These are phyloP conservation scores for Lycodopsis pacificus DNA, from an alignment of 2,797 vertebrate species.

Conservation along the genomic window DNA sequence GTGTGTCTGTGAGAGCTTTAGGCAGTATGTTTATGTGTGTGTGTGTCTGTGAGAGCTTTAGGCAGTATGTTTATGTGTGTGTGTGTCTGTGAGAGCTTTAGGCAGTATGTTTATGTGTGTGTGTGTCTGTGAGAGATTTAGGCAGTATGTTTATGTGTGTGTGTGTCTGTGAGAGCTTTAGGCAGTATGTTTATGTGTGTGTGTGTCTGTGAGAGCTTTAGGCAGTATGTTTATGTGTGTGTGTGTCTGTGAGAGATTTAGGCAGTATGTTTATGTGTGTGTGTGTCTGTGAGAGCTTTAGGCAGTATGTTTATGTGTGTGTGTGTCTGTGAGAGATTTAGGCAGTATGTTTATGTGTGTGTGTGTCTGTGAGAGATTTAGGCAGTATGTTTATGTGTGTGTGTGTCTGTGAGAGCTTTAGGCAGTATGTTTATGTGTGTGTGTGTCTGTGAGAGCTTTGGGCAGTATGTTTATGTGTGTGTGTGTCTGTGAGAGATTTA, in stretches of 20 bases:
- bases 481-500: conserved; percentile 8
- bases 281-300: conserved; percentile 9
- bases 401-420: conserved; percentile 8
- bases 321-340: too few species aligned
- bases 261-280: conserved; percentile 10
- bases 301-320: conserved; percentile 10
- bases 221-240: background rate
- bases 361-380: conserved; percentile 8
- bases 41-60: background rate
- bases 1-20: conserved; percentile 10
- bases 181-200: too few species aligned
- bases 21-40: conserved; percentile 1
- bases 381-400: conserved; percentile 10
- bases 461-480: conserved; percentile 10
- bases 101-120: background rate
- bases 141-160: conserved; percentile 1
- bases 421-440: conserved; percentile 10
- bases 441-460: conserved; percentile 8
- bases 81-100: conserved; percentile 1
- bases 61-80: too few species aligned
- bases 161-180: background rate
- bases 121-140: conserved; percentile 7
- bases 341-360: background rate
- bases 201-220: background rate
- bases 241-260: conserved; percentile 8